Evolutionary conservation across 2,888 invertebrate genomes (phyloP), one percentile per base, ranked within the genome.

Genomic region (Drosophila monieri): DNA sequence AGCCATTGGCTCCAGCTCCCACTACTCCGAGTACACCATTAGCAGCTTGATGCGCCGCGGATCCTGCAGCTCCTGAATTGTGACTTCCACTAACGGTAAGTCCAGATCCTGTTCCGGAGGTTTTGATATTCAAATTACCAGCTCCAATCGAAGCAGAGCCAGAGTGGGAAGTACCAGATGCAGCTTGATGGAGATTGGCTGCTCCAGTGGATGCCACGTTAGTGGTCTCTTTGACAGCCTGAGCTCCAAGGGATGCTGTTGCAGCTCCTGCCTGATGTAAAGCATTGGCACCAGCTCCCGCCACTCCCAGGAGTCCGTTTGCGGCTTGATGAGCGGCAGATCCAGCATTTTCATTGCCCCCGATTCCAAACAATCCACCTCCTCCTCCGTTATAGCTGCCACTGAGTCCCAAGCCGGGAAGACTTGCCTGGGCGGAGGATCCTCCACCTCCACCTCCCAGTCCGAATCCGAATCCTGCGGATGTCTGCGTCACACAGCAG

Each of bases 401-500:
- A 4, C 46, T 44, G 9, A 60, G 14, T 48, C 8, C 41, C 6
- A 61, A 9, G 18, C 61, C 61, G 30, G 61, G 41, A 1, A 48
- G 25, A 43, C 41, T 48, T 3, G 41, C 61, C 48, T 43, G 61
- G 1, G 32, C 61, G 8, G 62, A 21, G 18, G n/a, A 30, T 9
- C 21, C 30, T 35, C 32, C 30, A 10, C 57, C 59, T 21, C 30
- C 60, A n/a, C 57, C 59, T 21, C 30, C 60, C n/a, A 61, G 30
- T 10, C 60, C 58, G 10, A 60, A 18, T 27, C 62, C 61, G 3
- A 62, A 62, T 21, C 62, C 62, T 5, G 62, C 62, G 15, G 62
- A 62, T 25, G 43, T 62, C 25, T 48, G 10, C 27, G 49, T 44
- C 21, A 62, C 35, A 27, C 43, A 62, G 21, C 62, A 35, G 27